These are phyloP conservation scores for Nephrotoma guestfalica DNA, from an alignment of 2,888 invertebrate species.

Conservation along the genomic window DNA sequence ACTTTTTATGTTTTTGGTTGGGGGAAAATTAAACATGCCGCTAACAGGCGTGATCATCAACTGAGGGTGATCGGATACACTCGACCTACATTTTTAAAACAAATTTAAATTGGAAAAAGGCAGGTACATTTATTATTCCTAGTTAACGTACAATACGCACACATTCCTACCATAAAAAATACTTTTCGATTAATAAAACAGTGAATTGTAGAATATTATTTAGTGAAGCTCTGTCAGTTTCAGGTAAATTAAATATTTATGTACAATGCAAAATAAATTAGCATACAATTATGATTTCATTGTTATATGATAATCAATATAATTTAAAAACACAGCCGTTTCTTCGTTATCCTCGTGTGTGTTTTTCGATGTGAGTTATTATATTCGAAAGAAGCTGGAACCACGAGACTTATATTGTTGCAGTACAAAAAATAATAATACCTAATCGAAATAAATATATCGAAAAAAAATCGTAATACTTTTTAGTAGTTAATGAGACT, in stretches of 20 bases:
- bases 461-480: not conserved
- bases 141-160: not conserved
- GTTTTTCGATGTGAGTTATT: not conserved
- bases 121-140: not conserved
- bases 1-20: not conserved
- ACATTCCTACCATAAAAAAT: not conserved
- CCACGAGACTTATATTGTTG: not conserved
- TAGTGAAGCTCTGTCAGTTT: not conserved
- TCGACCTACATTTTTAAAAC: not conserved
- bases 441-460: not conserved
- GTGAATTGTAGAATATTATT: not conserved
- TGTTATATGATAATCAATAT: not conserved
- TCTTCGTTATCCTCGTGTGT: not conserved
- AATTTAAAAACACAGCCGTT: not conserved
- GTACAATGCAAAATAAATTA: not conserved
- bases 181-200: not conserved
- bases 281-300: not conserved
- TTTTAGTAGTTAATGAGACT: not conserved
- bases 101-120: not conserved
- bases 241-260: not conserved
- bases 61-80: not conserved
- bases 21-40: not conserved
- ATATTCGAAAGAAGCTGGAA: not conserved
- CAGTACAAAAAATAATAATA: not conserved
- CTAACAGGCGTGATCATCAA: not conserved